Conservation (phyloP, 2,113 vertebrate species). For the Neodontobutis hainanensis region DNA sequence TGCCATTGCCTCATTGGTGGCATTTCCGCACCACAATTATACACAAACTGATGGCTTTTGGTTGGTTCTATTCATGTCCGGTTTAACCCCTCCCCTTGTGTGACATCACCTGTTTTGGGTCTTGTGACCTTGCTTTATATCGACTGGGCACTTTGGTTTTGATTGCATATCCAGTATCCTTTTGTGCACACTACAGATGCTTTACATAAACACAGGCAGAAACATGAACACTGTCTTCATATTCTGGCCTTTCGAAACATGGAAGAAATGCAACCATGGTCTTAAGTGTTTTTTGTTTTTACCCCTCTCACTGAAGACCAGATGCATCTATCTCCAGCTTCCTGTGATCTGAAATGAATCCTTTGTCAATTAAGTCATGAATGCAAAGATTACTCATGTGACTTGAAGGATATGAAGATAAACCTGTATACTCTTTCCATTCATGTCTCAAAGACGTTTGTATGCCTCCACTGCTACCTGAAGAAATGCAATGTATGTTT, state of each 20-base stretch:
- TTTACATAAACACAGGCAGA: slow-evolving; percentile 34
- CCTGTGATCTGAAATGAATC: slow-evolving; percentile 61
- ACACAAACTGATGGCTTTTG: slow-evolving; percentile 65
- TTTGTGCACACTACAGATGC: slow-evolving; percentile 70
- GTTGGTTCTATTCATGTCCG: slow-evolving; percentile 49
- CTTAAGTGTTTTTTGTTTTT: slow-evolving; percentile 33
- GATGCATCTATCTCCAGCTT: slow-evolving; percentile 59
- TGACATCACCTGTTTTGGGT: slow-evolving; percentile 72
- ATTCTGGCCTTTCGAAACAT: slow-evolving; percentile 55
- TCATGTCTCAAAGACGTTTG: slow-evolving; percentile 63
- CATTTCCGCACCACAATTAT: slow-evolving; percentile 37
- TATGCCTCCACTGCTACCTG: slow-evolving; percentile 71
- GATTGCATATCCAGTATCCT: slow-evolving; percentile 63
- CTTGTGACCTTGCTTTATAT: slow-evolving; percentile 75
- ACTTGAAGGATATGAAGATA: slow-evolving; percentile 61
- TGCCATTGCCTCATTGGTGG: slow-evolving; percentile 47
- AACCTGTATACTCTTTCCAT: slow-evolving; percentile 63
- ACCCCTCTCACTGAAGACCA: slow-evolving; percentile 36
- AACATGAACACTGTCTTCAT: slow-evolving; percentile 24
- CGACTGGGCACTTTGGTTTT: slow-evolving; percentile 68
- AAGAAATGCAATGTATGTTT: slow-evolving; percentile 74
- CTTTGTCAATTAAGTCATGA: slow-evolving; percentile 65
- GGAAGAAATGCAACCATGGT: slow-evolving; percentile 45
- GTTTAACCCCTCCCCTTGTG: slow-evolving; percentile 42
- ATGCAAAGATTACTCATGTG: slow-evolving; percentile 68